Base-by-base conservation (phyloP, 2,113 vertebrate species). In the Serinus canaria region DNA sequence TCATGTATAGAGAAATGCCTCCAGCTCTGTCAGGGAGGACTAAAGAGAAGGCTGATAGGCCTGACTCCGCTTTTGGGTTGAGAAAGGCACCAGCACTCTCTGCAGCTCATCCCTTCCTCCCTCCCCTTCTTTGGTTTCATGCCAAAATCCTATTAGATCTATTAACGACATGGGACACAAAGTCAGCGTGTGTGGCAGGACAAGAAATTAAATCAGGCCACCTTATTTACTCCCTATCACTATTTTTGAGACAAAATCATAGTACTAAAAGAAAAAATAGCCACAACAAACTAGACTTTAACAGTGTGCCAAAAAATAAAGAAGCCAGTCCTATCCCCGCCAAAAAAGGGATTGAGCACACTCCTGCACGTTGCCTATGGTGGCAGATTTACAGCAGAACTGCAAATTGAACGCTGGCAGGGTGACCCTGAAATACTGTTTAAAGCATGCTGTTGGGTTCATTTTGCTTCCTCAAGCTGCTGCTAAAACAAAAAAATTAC, bases 1-100 rank as follows among this genome's bases (percentile, higher is more conserved):
- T 81, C 96, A 90, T 92, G 98, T 96, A 98, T 35, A 98, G 98
- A 94, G 90, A 97, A 96, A 93, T 96, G 97, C 97, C 98, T 95
- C 94, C 90, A 94, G 95, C 88, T 95, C 94, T 91, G 97, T 97
- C 98, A 97, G 83, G 31, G 77, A 89, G 90, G 79, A 95, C 96
- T 95, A 83, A 92, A 97, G 93, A 87, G 91, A 72, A 88, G 83
- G 83, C 70, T 92, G 95, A 96, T 89, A 89, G 83, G 81, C 87
- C 92, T 94, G 93, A 96, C 96, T 83, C 64, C 0, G 2, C 92
- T 94, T 96, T 90, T 18, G 52, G 95, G 77, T 87, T 31, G 82
- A 89, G 86, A 94, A 85, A 94, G 83, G 74, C 92, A 89, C 92
- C 87, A 95, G 88, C 79, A 91, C 91, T 91, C 86, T 87, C 83